Percentiles rank a stretch among this genome's conserved stretches.
phyloP scores from a whole-genome alignment of 2,113 vertebrate genomes.

The Meleagris gallopavo region DNA sequence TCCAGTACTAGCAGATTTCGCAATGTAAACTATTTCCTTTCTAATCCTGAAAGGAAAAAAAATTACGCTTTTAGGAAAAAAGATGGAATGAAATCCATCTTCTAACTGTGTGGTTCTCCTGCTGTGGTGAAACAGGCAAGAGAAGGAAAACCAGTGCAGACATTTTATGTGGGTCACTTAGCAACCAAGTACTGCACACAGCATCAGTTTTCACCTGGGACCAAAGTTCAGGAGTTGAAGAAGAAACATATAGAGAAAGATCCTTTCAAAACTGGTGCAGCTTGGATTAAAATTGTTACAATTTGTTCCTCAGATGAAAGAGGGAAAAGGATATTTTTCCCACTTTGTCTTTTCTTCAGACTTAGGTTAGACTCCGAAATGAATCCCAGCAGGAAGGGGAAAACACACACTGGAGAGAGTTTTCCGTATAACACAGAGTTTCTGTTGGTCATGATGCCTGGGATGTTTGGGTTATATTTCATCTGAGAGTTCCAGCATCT shows the following conservation, averaged over 20 bases:
- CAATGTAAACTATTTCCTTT: background rate
- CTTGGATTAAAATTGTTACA: background rate
- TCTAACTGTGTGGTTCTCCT: background rate
- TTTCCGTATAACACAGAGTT: background rate
- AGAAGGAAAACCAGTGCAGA: background rate
- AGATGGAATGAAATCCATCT: background rate
- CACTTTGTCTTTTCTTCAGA: background rate
- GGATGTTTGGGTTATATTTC: background rate
- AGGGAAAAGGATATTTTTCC: background rate
- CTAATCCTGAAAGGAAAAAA: background rate
- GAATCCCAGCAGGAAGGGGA: background rate
- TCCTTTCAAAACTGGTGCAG: background rate
- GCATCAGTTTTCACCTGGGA: background rate
- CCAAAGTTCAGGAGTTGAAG: background rate
- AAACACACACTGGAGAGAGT: background rate
- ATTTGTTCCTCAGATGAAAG: background rate
- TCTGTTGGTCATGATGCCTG: background rate
- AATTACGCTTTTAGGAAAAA: background rate
- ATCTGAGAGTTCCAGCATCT: background rate
- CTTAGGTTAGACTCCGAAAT: background rate
- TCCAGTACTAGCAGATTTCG: background rate
- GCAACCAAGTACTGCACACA: background rate
- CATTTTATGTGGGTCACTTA: constrained; percentile 6
- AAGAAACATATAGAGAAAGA: background rate
- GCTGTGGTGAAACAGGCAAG: background rate